Evolutionary conservation across 64 coral and sea anemone genomes (phyloP).

Genomic region (Montipora foliosa): DNA sequence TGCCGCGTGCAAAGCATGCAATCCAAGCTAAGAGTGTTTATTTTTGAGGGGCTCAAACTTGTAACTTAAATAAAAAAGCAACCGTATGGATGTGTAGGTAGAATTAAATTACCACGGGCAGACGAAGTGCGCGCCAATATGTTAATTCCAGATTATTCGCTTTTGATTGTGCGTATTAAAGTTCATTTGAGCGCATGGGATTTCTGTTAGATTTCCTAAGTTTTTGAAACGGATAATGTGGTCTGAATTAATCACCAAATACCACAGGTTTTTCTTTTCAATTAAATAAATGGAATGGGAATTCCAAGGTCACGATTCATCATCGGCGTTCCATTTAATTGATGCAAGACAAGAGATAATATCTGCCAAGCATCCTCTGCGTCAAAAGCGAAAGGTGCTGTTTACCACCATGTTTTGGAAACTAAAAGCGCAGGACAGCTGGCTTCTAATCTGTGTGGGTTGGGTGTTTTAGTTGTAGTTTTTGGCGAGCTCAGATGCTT

Average conservation of each 20-base stretch:
- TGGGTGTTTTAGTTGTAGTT: neutral
- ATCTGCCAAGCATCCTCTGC: neutral
- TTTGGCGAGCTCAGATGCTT: neutral
- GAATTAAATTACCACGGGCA: neutral
- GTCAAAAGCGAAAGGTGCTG: too few relatives aligned
- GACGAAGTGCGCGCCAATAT: neutral
- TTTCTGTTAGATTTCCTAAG: neutral
- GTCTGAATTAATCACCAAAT: neutral
- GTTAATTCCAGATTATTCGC: neutral
- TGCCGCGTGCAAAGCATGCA: neutral
- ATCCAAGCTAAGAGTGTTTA: conserved; percentile 26
- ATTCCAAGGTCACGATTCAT: conserved; percentile 6
- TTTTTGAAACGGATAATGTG: neutral
- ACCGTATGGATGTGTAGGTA: neutral
- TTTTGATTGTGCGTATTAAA: neutral
- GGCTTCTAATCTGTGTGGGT: neutral
- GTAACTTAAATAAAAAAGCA: conserved; percentile 9
- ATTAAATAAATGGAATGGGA: conserved; percentile 38
- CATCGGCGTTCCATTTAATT: too few relatives aligned
- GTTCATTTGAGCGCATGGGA: neutral
- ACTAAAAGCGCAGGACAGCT: neutral
- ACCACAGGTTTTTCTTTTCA: neutral
- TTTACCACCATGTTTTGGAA: neutral
- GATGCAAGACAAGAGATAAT: neutral
- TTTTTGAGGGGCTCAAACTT: conserved; percentile 29